Base-by-base conservation (phyloP, 1,140 invertebrate species). In the Drosophila ficusphila region DNA sequence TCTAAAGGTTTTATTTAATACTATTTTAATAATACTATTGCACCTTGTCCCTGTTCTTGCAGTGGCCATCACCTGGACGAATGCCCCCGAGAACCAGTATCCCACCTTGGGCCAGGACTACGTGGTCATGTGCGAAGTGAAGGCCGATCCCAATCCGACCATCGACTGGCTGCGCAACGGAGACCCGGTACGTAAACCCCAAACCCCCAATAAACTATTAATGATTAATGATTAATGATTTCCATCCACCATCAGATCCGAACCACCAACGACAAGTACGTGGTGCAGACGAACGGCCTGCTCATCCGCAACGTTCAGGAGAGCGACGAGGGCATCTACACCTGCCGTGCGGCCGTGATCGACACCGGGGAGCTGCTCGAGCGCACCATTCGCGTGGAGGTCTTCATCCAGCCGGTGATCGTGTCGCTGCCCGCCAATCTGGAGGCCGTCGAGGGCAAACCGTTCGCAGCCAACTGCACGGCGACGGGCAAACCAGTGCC, bases 131-230 rank as follows among this genome's bases (percentile, higher is more conserved):
- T 99, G 98, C 81, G 94, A 95, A 91, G 97, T 98, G 0, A 94
- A 94, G 44, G 96, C 97, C 0, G 95, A 96, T 90, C 97, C 97
- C 11, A 92, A 95, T 21, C 96, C 97, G 0, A 93, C 93, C 9
- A 94, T 98, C 9, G 95, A 96, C 86, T 98, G 97, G 97, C 93
- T 95, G 39, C 95, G 95, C 90, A 95, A 97, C 90, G 95, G 94
- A n/a, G 92, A 94, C 68, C 90, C 92, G 38, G 93, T 95, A 91
- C 92, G 75, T 82, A 9, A 31, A 8, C 7, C 5, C 2, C 0
- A 5, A 0, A 21, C 29, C 3, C 1, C 4, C 3, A 2, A 8
- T n/a, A 29, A 29, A 4, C 0, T 5, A n/a, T n/a, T n/a, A n/a
- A n/a, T 16, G 11, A 7, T 0, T 11, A 6, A n/a, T n/a, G n/a